Conservation (phyloP, 2,888 invertebrate genomes). For the Drosophila atripex region DNA sequence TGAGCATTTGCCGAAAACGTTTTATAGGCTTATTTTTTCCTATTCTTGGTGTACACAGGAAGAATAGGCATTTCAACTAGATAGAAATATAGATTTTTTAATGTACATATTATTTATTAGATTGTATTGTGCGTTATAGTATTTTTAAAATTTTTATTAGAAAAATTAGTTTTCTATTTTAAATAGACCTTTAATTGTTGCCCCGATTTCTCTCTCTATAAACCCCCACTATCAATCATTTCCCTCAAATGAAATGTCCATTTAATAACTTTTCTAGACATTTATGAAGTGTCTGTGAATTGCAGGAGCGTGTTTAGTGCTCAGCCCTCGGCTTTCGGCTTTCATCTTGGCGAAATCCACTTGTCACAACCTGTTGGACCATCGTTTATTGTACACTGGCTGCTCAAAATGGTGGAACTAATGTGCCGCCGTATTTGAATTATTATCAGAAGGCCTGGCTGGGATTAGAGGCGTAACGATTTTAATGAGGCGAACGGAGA, state of each 20-base stretch:
- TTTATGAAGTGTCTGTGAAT: conserved; percentile 59
- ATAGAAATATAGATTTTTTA: neutral
- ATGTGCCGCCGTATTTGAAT: conserved; percentile 70
- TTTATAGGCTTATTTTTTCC: conserved; percentile 55
- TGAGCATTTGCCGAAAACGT: conserved; percentile 65
- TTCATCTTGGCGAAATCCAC: conserved; percentile 37
- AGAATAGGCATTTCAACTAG: neutral
- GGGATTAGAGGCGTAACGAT: conserved; percentile 24
- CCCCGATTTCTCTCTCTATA: neutral
- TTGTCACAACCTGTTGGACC: conserved; percentile 66
- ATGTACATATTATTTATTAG: neutral
- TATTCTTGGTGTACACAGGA: conserved; percentile 1
- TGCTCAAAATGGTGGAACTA: conserved; percentile 71
- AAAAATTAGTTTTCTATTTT: too few species aligned
- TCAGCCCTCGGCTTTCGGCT: conserved; percentile 1
- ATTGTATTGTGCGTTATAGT: too few species aligned
- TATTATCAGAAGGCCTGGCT: conserved; percentile 56
- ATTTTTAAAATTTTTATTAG: too few species aligned
- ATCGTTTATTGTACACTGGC: conserved; percentile 58
- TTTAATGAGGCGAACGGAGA: conserved; percentile 20
- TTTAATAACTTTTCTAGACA: conserved; percentile 52
- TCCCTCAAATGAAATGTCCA: conserved; percentile 45
- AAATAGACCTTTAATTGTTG: too few species aligned
- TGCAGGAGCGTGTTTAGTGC: conserved; percentile 13
- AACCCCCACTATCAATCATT: conserved; percentile 51